A percentile compares a stretch with the other conserved stretches of the same genome.
Evolutionary conservation across 2,797 vertebrate species (phyloP).

Genomic region (Manis crassicaudata): DNA sequence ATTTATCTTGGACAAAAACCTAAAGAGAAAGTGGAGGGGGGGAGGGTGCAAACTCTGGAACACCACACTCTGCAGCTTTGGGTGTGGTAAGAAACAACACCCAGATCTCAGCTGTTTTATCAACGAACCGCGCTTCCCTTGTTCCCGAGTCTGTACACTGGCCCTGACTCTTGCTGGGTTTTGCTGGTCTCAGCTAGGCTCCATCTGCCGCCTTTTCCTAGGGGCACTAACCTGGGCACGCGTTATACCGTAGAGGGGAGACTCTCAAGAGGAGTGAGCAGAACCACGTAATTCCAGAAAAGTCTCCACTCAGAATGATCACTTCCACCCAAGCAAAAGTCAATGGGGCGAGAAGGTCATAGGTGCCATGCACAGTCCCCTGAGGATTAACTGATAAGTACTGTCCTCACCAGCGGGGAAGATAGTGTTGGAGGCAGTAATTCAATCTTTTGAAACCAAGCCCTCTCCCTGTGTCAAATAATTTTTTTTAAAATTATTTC

Average conservation of each 20-base stretch:
- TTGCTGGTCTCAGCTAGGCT: not conserved
- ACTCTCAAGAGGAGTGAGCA: not conserved
- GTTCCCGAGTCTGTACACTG: not conserved
- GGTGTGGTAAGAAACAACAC: not conserved
- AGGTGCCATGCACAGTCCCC: not conserved
- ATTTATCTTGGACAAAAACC: not conserved
- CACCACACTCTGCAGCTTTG: not conserved
- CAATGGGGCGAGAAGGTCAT: not conserved
- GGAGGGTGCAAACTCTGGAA: not conserved
- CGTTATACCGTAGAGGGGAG: not conserved
- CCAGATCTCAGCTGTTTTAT: not conserved
- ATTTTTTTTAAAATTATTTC: not conserved
- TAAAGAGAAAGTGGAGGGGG: not conserved
- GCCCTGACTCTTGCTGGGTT: not conserved
- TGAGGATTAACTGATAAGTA: not conserved
- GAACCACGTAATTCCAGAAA: not conserved
- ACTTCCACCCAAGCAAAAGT: not conserved
- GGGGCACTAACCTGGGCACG: not conserved
- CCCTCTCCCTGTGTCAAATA: not conserved
- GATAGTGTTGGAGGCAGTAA: not conserved
- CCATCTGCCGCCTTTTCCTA: not conserved
- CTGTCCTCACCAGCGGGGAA: not conserved
- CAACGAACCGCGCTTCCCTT: not conserved
- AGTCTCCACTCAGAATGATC: not conserved
- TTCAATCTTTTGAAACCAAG: not conserved